Percentiles rank a stretch among this genome's conserved stretches.
Conservation (phyloP, 2,797 vertebrate genomes). For the Hephaestus fuliginosus region DNA sequence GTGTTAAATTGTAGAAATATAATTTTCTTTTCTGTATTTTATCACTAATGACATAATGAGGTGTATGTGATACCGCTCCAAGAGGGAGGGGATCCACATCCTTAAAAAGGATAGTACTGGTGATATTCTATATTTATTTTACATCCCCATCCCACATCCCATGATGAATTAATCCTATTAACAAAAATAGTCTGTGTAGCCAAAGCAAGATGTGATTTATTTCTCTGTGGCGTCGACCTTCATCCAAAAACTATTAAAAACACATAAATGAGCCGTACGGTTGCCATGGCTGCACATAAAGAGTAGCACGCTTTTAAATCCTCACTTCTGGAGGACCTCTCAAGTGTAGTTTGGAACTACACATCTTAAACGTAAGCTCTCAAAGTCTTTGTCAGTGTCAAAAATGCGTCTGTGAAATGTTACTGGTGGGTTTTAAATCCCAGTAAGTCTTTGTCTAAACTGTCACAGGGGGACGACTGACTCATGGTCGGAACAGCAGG, state of each 20-base stretch:
- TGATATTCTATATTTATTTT: background rate
- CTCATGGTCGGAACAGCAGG: conserved; percentile 11
- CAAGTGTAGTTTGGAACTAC: conserved; percentile 8
- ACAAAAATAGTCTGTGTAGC: background rate
- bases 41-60: background rate
- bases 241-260: background rate
- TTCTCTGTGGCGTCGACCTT: background rate
- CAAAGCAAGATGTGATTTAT: background rate
- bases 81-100: background rate
- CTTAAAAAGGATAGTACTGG: background rate
- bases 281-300: conserved; percentile 1
- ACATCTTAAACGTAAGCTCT: conserved; percentile 7
- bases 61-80: background rate
- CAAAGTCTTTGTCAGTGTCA: background rate
- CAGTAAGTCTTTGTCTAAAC: background rate
- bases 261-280: background rate
- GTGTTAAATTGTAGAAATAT: too few relatives aligned
- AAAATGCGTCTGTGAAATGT: conserved; percentile 33
- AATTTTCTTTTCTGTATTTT: background rate
- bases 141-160: background rate
- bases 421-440: conserved; percentile 25
- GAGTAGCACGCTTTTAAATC: conserved; percentile 10
- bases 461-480: background rate
- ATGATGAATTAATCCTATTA: background rate
- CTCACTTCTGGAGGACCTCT: conserved; percentile 3